A percentile compares a stretch with the other conserved stretches of the same genome.
Conservation (phyloP, 2,888 invertebrate genomes). For the Corbicula japonica region DNA sequence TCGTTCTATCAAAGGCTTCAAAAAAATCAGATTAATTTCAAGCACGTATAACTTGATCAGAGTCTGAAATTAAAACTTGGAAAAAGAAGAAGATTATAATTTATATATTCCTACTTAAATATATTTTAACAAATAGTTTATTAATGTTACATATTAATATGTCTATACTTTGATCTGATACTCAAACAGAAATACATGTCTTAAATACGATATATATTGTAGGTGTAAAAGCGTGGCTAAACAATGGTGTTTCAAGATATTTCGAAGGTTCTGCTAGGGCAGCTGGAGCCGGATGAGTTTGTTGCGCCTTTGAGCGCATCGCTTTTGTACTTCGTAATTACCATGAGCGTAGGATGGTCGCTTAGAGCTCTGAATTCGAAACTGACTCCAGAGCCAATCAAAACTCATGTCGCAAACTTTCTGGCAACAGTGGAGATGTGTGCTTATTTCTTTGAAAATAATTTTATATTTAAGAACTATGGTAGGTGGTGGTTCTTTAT, state of each 20-base stretch:
- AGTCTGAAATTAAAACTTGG: too few relatives aligned
- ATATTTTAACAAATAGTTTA: too few relatives aligned
- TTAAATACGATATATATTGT: too few relatives aligned
- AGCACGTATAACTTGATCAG: too few relatives aligned
- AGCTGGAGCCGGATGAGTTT: conserved; percentile 71
- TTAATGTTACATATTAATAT: too few relatives aligned
- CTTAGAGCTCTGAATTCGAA: conserved; percentile 70
- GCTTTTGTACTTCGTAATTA: conserved; percentile 76
- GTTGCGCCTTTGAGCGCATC: conserved; percentile 78
- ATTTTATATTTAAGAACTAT: conserved; percentile 80
- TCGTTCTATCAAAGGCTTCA: too few relatives aligned
- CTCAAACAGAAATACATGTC: too few relatives aligned
- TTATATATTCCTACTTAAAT: too few relatives aligned
- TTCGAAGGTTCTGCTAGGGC: conserved; percentile 45
- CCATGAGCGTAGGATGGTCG: conserved; percentile 73
- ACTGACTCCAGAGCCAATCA: conserved; percentile 65
- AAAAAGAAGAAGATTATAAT: too few relatives aligned
- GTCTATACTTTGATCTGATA: too few relatives aligned
- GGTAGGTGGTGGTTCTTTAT: conserved; percentile 78
- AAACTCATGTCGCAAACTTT: conserved; percentile 76
- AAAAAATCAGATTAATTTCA: too few relatives aligned
- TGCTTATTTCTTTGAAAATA: conserved; percentile 83
- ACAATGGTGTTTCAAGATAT: conserved; percentile 61
- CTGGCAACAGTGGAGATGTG: conserved; percentile 81
- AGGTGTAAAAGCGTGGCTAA: too few relatives aligned